phyloP scores from a whole-genome alignment of 2,797 vertebrate genomes.

The Molossus alvarezi region DNA sequence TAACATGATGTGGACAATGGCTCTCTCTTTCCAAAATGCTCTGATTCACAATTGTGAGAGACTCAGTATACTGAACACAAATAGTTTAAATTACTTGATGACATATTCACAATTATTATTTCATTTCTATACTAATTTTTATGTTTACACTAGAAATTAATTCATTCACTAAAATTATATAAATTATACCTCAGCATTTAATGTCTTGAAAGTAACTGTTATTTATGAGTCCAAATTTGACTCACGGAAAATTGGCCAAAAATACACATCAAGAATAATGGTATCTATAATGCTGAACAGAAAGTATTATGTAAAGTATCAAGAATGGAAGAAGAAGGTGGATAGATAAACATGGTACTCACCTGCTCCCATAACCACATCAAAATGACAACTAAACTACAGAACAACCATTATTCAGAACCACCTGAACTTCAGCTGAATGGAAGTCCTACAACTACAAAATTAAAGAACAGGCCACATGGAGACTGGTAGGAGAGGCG shows the following conservation, averaged over 20 bases:
- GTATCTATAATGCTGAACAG: constrained; percentile 77
- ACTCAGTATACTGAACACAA: neutral
- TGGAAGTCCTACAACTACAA: too few relatives aligned
- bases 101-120: neutral
- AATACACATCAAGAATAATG: constrained; percentile 84
- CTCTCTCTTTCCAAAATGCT: neutral
- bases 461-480: too few relatives aligned
- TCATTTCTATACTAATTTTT: constrained; percentile 28
- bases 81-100: neutral
- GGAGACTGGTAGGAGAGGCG: too few relatives aligned
- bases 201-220: constrained; percentile 70
- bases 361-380: too few relatives aligned
- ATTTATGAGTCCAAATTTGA: constrained; percentile 82
- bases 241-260: constrained; percentile 83
- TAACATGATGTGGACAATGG: neutral
- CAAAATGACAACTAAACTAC: too few relatives aligned
- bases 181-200: constrained; percentile 69
- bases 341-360: too few relatives aligned
- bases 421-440: too few relatives aligned
- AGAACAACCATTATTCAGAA: too few relatives aligned
- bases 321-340: too few relatives aligned
- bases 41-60: neutral
- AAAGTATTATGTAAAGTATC: too few relatives aligned
- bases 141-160: neutral
- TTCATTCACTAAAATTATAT: neutral